Evolutionary conservation across 2,888 invertebrate genomes (phyloP).

Genomic region (Eupithecia exiguata): DNA sequence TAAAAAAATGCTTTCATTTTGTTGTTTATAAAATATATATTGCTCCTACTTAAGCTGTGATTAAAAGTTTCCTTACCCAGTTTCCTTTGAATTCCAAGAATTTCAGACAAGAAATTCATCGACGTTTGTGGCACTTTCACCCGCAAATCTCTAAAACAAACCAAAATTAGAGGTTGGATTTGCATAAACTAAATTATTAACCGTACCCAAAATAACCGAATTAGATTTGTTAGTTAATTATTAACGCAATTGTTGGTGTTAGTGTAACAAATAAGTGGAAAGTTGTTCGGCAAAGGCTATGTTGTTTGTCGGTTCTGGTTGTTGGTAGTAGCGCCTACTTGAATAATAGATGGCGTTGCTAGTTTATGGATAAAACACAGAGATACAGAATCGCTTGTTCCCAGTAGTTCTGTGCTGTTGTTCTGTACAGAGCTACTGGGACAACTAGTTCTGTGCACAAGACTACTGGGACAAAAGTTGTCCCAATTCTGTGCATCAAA

Average conservation of each 20-base stretch:
- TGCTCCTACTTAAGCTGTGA: background rate
- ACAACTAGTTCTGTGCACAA: no score
- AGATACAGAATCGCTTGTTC: no score
- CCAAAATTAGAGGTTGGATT: constrained; percentile 46
- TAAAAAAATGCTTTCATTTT: no score
- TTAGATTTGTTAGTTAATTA: constrained; percentile 61
- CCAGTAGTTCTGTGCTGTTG: no score
- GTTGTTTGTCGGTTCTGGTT: constrained; percentile 38
- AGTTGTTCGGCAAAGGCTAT: constrained; percentile 51
- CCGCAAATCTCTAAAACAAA: constrained; percentile 38
- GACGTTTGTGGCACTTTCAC: constrained; percentile 28
- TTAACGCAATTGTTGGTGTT: constrained; percentile 62
- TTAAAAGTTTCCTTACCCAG: background rate
- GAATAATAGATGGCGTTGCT: constrained; percentile 12
- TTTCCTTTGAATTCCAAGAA: constrained; percentile 18
- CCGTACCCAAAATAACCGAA: constrained; percentile 54
- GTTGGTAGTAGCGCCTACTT: constrained; percentile 18
- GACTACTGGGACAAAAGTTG: no score
- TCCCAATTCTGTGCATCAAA: no score
- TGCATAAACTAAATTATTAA: constrained; percentile 51
- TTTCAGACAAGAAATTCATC: constrained; percentile 24
- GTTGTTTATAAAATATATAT: no score
- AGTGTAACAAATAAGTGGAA: constrained; percentile 56
- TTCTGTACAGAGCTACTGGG: no score
- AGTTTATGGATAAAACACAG: background rate